Conservation (phyloP, 2,113 vertebrate genomes). For the Lasiurus borealis region DNA sequence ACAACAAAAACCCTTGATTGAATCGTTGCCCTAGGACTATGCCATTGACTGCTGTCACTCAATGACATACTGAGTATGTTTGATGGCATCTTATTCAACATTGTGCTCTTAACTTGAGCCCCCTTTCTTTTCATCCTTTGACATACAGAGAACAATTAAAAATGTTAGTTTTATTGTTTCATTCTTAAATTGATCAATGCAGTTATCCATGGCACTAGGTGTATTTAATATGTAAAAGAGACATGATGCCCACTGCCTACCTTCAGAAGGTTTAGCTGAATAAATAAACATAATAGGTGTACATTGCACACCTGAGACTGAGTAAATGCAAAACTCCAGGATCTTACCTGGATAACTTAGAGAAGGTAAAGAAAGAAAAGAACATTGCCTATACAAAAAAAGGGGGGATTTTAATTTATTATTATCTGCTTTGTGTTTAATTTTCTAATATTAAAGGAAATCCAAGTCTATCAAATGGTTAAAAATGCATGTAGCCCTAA, state of each 20-base stretch:
- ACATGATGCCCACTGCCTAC: neutral
- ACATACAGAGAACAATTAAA: neutral
- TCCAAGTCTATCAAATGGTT: constrained; percentile 54
- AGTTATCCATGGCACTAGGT: neutral
- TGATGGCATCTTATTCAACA: constrained; percentile 12
- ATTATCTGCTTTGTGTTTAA: constrained; percentile 45
- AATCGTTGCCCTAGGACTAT: constrained; percentile 55
- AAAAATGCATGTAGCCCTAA: neutral
- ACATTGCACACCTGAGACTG: neutral
- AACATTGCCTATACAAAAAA: neutral
- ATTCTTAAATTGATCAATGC: neutral
- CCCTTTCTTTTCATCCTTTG: constrained; percentile 1
- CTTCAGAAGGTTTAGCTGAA: neutral
- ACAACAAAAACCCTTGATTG: constrained; percentile 55
- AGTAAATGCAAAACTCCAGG: neutral
- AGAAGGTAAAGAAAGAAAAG: neutral
- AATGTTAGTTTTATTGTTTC: neutral
- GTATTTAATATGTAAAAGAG: neutral
- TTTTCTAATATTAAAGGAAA: constrained; percentile 63
- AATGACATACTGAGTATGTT: constrained; percentile 40
- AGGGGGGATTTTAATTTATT: neutral
- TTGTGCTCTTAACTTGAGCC: neutral
- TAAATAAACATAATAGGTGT: neutral
- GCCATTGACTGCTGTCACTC: constrained; percentile 57
- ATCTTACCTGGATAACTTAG: neutral